phyloP scores from a whole-genome alignment of 1,140 invertebrate species.

The Danaus melanippus region DNA sequence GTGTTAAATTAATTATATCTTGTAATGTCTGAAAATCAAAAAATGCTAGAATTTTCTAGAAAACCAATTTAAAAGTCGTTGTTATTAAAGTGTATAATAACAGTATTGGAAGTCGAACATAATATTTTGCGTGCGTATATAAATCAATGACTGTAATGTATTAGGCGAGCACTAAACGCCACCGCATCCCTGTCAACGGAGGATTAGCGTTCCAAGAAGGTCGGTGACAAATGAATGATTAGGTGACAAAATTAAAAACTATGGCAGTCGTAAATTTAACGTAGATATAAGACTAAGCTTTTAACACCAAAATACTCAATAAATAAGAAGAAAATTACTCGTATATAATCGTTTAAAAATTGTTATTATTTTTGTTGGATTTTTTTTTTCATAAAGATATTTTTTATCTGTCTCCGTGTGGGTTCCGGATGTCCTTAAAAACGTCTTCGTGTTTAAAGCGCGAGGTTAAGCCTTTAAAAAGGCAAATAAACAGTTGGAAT shows the following conservation, averaged over 20 bases:
- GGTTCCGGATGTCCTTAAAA: constrained; percentile 22
- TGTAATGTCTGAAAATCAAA: too few relatives aligned
- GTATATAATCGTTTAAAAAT: too few relatives aligned
- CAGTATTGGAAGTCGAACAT: too few relatives aligned
- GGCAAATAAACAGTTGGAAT: constrained; percentile 36
- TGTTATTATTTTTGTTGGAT: too few relatives aligned
- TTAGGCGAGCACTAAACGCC: constrained; percentile 43
- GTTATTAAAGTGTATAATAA: too few relatives aligned
- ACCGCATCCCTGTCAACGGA: constrained; percentile 35
- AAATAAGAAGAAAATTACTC: too few relatives aligned
- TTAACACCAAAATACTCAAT: constrained; percentile 12
- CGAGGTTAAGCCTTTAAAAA: constrained; percentile 26
- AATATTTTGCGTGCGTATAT: too few relatives aligned
- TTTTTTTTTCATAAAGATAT: too few relatives aligned
- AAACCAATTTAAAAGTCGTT: too few relatives aligned
- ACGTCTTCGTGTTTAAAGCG: constrained; percentile 18
- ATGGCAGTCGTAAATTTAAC: too few relatives aligned
- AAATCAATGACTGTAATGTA: constrained; percentile 27
- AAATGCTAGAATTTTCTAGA: too few relatives aligned
- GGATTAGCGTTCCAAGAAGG: constrained; percentile 59
- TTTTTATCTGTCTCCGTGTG: constrained; percentile 15
- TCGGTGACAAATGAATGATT: constrained; percentile 36
- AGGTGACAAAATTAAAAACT: constrained; percentile 4
- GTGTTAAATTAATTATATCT: too few relatives aligned
- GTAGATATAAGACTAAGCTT: not conserved